Percentiles rank a stretch among this genome's conserved stretches.
phyloP scores from a whole-genome alignment of 2,113 vertebrate species.

The Barnardius zonarius region DNA sequence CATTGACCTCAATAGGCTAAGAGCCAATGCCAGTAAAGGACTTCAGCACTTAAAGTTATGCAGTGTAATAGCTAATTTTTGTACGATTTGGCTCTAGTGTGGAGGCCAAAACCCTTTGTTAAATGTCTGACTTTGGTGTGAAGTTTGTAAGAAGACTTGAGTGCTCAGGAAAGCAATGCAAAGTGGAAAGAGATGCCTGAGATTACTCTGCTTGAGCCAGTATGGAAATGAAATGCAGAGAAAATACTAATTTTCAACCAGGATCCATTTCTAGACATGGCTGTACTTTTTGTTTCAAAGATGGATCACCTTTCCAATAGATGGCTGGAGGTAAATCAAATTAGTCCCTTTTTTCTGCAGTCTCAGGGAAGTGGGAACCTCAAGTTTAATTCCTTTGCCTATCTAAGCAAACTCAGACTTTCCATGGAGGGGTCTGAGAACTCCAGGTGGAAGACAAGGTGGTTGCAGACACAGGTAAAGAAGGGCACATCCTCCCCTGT shows the following conservation, averaged over 20 bases:
- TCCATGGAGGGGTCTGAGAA: background rate
- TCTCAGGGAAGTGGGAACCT: background rate
- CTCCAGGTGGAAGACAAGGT: background rate
- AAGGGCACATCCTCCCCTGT: background rate
- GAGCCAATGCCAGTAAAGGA: background rate
- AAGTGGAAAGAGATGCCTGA: background rate
- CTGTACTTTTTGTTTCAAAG: background rate
- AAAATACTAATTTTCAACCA: background rate
- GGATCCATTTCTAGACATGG: background rate
- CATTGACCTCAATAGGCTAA: background rate
- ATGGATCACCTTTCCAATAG: background rate
- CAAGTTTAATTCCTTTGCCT: background rate
- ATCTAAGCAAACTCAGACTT: background rate
- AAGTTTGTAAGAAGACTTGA: background rate
- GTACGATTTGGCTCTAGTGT: background rate
- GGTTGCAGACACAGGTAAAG: background rate
- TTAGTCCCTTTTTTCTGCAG: background rate
- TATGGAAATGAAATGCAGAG: background rate
- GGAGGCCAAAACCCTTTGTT: background rate
- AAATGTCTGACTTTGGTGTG: background rate
- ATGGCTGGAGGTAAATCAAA: background rate
- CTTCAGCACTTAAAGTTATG: background rate
- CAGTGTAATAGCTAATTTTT: background rate
- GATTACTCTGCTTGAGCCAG: background rate
- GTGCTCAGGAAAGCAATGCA: background rate